Percentiles rank a stretch among this genome's conserved stretches.
These are phyloP conservation scores for Cliona cf. orientalis DNA, from an alignment of 37 sponge, comb jelly and placozoan species.

Conservation along the genomic window DNA sequence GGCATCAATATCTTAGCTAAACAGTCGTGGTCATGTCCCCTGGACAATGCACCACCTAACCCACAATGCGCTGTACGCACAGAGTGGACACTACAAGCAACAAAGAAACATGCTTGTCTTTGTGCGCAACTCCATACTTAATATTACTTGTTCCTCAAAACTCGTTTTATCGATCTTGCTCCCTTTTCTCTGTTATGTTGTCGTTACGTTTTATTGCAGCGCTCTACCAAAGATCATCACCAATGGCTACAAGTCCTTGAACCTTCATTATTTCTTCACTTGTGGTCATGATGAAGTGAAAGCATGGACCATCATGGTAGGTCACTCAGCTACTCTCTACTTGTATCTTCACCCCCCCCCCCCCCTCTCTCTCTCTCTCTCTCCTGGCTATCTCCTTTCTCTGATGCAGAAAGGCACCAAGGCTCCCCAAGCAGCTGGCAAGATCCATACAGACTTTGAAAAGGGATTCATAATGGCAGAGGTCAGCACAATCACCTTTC, in stretches of 20 bases:
- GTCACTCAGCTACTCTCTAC: background rate
- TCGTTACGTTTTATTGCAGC: slow-evolving; percentile 21
- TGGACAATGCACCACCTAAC: no score
- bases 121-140: no score
- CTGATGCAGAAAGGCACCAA: slow-evolving; percentile 85
- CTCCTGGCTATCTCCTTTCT: background rate
- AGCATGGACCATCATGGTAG: slow-evolving; percentile 92
- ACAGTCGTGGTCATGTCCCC: no score
- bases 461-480: slow-evolving; percentile 99
- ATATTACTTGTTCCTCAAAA: no score
- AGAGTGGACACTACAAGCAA: no score
- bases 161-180: no score
- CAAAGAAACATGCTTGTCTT: no score
- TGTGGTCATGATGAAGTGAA: slow-evolving; percentile 96
- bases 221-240: slow-evolving; percentile 92
- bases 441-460: slow-evolving; percentile 98
- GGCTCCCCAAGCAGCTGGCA: slow-evolving; percentile 97
- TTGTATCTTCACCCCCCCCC: background rate
- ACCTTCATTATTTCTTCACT: slow-evolving; percentile 97
- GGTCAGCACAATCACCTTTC: slow-evolving; percentile 17
- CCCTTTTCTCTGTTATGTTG: no score
- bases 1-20: no score
- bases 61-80: no score
- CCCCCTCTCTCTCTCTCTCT: background rate
- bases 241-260: slow-evolving; percentile 89